A percentile compares a stretch with the other conserved stretches of the same genome.
Evolutionary conservation across 1,140 invertebrate species (phyloP).

Genomic region (Panulirus ornatus): DNA sequence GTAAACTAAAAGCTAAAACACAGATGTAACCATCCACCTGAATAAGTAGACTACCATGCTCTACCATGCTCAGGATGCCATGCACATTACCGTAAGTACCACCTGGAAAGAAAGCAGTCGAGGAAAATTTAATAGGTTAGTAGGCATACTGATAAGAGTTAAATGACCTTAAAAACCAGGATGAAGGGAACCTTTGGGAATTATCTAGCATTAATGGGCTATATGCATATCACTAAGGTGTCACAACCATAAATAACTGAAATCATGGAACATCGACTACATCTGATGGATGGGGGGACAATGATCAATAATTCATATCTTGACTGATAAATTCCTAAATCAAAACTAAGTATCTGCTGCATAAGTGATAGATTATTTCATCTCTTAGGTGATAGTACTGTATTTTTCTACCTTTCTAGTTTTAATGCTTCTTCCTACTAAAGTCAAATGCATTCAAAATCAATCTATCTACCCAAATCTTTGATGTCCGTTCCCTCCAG

Average conservation of each 20-base stretch:
- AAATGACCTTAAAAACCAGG: not conserved
- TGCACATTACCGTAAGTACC: constrained; percentile 71
- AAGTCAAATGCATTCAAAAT: too few species aligned
- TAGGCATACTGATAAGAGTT: not conserved
- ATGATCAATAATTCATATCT: not conserved
- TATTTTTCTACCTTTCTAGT: too few species aligned
- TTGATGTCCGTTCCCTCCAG: too few species aligned
- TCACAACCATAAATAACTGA: not conserved
- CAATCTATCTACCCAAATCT: too few species aligned
- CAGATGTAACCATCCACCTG: constrained; percentile 49
- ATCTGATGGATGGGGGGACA: not conserved
- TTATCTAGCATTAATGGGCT: not conserved
- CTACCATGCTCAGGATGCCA: constrained; percentile 43
- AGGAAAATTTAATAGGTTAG: constrained; percentile 48
- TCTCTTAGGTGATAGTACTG: too few species aligned
- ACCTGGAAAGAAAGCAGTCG: constrained; percentile 68
- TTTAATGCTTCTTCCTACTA: too few species aligned
- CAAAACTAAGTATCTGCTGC: too few species aligned
- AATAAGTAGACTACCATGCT: constrained; percentile 55
- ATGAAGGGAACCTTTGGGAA: constrained; percentile 20
- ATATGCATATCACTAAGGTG: not conserved
- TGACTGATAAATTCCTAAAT: too few species aligned
- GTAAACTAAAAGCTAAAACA: constrained; percentile 16
- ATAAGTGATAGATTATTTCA: too few species aligned
- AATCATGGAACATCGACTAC: not conserved